phyloP scores from a whole-genome alignment of 2,797 vertebrate species.

The Semaprochilodus insignis region DNA sequence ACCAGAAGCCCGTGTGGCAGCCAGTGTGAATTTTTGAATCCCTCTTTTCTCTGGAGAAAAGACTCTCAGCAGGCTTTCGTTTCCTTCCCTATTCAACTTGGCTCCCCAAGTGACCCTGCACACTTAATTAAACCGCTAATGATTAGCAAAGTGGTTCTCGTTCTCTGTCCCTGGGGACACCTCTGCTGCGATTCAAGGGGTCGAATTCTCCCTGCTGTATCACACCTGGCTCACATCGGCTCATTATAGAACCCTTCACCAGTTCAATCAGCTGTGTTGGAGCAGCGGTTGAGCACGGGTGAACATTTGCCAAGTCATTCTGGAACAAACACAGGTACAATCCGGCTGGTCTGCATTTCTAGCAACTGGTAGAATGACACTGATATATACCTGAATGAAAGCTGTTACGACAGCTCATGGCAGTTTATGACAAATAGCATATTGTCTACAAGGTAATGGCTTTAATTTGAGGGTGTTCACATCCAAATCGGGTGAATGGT shows the following conservation, averaged over 20 bases:
- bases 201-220: not conserved
- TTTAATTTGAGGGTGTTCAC: too few species aligned
- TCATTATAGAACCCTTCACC: not conserved
- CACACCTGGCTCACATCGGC: not conserved
- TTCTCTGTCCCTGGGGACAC: conserved; percentile 9
- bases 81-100: not conserved
- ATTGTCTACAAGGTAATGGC: too few species aligned
- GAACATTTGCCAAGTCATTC: not conserved
- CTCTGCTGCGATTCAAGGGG: not conserved
- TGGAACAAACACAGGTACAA: not conserved
- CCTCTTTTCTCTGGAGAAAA: not conserved
- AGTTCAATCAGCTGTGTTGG: not conserved
- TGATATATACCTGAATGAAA: too few species aligned
- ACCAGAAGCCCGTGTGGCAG: not conserved
- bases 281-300: not conserved
- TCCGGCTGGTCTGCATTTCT: not conserved
- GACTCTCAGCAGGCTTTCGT: not conserved
- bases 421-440: too few species aligned
- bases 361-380: too few species aligned
- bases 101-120: not conserved
- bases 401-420: too few species aligned
- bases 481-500: too few species aligned
- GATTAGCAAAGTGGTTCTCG: conserved; percentile 15
- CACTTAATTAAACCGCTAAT: conserved; percentile 28
- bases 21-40: not conserved